A percentile compares a stretch with the other conserved stretches of the same genome.
These are phyloP conservation scores for Taxidea taxus DNA, from an alignment of 2,113 vertebrate species.

Conservation along the genomic window DNA sequence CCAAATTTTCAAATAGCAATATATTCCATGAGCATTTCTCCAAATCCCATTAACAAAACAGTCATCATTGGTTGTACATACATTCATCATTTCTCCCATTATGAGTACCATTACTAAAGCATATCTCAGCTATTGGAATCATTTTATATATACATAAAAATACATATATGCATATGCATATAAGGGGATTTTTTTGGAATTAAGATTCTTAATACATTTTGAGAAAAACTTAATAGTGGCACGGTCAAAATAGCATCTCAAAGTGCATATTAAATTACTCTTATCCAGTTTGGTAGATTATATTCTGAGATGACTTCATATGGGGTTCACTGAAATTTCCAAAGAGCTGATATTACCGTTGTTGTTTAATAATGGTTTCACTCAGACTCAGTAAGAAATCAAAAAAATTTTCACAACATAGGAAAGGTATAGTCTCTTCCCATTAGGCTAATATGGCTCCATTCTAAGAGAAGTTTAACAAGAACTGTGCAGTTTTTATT, in stretches of 20 bases:
- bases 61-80: background rate
- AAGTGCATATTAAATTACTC: background rate
- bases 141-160: background rate
- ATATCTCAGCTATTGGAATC: background rate
- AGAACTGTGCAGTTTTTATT: background rate
- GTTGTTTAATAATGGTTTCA: background rate
- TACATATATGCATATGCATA: background rate
- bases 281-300: background rate
- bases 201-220: background rate
- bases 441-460: background rate
- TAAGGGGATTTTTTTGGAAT: background rate
- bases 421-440: background rate
- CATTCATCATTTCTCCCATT: background rate
- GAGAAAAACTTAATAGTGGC: background rate
- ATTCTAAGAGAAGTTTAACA: background rate
- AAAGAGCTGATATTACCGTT: background rate
- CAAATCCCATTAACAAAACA: background rate
- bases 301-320: background rate
- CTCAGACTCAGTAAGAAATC: background rate
- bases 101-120: background rate
- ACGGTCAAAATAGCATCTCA: background rate
- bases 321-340: background rate
- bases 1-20: background rate
- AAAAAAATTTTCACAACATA: background rate
- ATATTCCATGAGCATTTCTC: background rate